Base-by-base conservation (phyloP, 2,113 vertebrate genomes). In the Thymallus thymallus region DNA sequence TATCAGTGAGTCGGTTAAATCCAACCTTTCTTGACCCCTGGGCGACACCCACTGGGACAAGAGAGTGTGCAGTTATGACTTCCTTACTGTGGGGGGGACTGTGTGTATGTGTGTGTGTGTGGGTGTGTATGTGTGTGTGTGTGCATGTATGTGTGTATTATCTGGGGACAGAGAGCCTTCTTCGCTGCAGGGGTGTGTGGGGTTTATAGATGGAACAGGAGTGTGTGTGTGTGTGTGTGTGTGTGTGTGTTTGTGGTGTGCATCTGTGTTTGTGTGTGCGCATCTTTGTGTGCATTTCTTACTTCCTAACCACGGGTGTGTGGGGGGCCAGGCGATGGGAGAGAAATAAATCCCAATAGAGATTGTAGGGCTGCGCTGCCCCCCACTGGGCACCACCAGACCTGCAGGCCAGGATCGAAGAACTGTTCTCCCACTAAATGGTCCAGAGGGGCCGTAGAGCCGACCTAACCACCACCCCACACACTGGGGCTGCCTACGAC, bases 271-370 rank as follows among this genome's bases (percentile, higher is more conserved):
- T 61, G 58, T 61, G 20, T 24, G 58, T 1, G 58, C 9, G 58
- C 16, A 22, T 7, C 85, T 46, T 73, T 74, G 82, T 84, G 85
- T 83, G 84, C 84, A 81, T 86, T 80, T 77, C 77, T 85, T 81
- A 88, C 86, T 90, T 91, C 88, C 89, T 90, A 89, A 88, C 89
- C 41, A 88, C 80, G 80, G 89, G 85, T 79, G 84, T 79, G 85
- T 80, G 82, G 64, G 75, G 82, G 85, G 85, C 93, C 93, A 92
- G 91, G 87, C 90, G 91, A 95, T 85, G 60, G 91, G 81, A 90
- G 92, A 92, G 90, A 91, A 95, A 94, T 94, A 94, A 91, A 94
- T 90, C 92, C 35, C 92, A 90, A 90, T 93, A 94, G 88, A 93
- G 91, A 91, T 94, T 93, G 88, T 86, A 87, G 83, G 86, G 89